Conservation (phyloP, 2,113 vertebrate genomes). For the Albula goreensis region DNA sequence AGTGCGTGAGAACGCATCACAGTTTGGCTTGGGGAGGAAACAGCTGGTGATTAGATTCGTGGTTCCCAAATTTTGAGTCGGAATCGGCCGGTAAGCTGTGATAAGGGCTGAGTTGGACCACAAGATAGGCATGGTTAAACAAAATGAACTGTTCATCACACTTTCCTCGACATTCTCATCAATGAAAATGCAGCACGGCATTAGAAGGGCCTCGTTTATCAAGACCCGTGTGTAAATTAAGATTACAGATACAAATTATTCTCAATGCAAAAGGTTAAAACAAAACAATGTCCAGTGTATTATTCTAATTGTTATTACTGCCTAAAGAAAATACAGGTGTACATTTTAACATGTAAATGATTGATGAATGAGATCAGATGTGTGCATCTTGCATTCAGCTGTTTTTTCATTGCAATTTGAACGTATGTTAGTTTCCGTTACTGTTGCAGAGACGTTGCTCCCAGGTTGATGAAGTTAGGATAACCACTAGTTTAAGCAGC, state of each 20-base stretch:
- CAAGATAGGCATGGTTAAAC: not conserved
- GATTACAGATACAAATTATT: too few species aligned
- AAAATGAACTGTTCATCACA: not conserved
- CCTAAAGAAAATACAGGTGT: too few species aligned
- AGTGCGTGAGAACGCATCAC: not conserved
- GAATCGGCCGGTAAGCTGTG: not conserved
- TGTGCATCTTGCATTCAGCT: too few species aligned
- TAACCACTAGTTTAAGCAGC: not conserved
- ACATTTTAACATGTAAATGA: too few species aligned
- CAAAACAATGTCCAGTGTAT: too few species aligned
- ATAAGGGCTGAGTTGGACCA: not conserved
- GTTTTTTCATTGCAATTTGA: too few species aligned
- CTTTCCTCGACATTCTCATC: not conserved
- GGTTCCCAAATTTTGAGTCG: not conserved
- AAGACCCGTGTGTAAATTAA: too few species aligned
- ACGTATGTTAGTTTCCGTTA: too few species aligned
- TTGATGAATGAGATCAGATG: too few species aligned
- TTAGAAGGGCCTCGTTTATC: not conserved
- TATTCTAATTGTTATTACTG: too few species aligned
- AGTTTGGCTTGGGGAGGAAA: not conserved
- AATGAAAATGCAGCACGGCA: not conserved
- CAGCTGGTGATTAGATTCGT: not conserved
- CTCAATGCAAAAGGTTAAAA: too few species aligned
- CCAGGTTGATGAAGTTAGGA: not conserved
- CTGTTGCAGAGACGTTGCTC: not conserved